Conservation (phyloP, 2,888 invertebrate species). For the Theretra japonica region DNA sequence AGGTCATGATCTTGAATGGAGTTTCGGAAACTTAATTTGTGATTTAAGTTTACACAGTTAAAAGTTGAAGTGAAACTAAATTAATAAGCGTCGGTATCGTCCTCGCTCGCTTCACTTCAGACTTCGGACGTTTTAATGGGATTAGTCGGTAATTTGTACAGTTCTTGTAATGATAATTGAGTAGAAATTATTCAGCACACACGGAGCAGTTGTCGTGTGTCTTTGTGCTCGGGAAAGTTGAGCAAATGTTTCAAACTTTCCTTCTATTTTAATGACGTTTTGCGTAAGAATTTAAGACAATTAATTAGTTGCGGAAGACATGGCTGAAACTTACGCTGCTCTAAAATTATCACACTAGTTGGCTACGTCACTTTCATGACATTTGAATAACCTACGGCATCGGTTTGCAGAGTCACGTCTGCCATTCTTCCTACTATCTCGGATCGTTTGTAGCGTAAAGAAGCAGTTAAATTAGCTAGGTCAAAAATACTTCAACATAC, state of each 20-base stretch:
- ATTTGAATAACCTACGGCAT: no score
- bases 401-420: no score
- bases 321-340: no score
- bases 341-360: no score
- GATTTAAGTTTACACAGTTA: slow-evolving; percentile 55
- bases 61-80: slow-evolving; percentile 51
- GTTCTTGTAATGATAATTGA: slow-evolving; percentile 22
- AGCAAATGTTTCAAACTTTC: background rate
- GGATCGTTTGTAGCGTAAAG: no score
- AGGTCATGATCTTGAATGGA: slow-evolving; percentile 39
- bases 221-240: slow-evolving; percentile 1
- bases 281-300: background rate
- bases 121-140: slow-evolving; percentile 17
- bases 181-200: slow-evolving; percentile 24
- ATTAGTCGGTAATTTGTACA: slow-evolving; percentile 16
- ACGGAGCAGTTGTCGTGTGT: slow-evolving; percentile 16
- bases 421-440: no score
- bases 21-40: slow-evolving; percentile 49
- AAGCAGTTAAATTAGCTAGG: no score
- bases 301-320: background rate
- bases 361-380: no score
- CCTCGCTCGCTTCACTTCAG: slow-evolving; percentile 40
- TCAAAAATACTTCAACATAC: no score
- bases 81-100: slow-evolving; percentile 54
- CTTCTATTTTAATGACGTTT: background rate